Evolutionary conservation across 2,797 vertebrate species (phyloP).

Genomic region (Parambassis ranga): DNA sequence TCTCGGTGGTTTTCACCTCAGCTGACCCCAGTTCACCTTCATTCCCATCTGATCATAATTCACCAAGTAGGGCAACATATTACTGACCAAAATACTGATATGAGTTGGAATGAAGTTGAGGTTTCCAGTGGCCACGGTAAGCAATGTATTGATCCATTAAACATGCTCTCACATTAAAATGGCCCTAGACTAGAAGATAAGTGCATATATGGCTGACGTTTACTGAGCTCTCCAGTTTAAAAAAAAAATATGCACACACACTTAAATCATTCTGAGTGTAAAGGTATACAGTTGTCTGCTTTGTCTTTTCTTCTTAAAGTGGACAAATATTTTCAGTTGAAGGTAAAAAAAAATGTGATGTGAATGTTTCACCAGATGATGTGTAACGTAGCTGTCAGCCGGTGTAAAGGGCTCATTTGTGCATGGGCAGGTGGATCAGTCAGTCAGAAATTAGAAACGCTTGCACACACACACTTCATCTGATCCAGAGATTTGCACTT

Average conservation of each 20-base stretch:
- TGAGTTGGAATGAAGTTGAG: neutral
- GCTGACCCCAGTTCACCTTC: slow-evolving; percentile 15
- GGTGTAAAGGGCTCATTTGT: slow-evolving; percentile 75
- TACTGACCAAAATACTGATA: slow-evolving; percentile 38
- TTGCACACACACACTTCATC: slow-evolving; percentile 79
- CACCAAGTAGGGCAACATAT: slow-evolving; percentile 22
- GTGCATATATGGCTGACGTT: slow-evolving; percentile 6
- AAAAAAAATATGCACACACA: slow-evolving; percentile 21
- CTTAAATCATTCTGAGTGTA: slow-evolving; percentile 33
- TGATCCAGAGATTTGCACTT: slow-evolving; percentile 82
- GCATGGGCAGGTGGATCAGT: slow-evolving; percentile 69
- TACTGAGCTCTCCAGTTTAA: slow-evolving; percentile 3
- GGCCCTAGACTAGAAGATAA: slow-evolving; percentile 4
- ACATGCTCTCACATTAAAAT: slow-evolving; percentile 5
- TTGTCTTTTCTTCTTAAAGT: slow-evolving; percentile 8
- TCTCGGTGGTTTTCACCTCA: slow-evolving; percentile 63
- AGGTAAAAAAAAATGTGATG: slow-evolving; percentile 16
- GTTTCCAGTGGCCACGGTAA: slow-evolving; percentile 17
- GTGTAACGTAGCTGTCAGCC: slow-evolving; percentile 50
- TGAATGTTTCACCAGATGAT: slow-evolving; percentile 36
- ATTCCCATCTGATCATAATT: slow-evolving; percentile 14
- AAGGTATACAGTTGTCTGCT: neutral
- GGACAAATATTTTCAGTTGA: slow-evolving; percentile 19
- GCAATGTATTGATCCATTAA: slow-evolving; percentile 19
- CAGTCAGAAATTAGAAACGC: slow-evolving; percentile 65